A percentile compares a stretch with the other conserved stretches of the same genome.
Evolutionary conservation across 2,888 invertebrate species (phyloP).

Genomic region (Nymphalis c-album): DNA sequence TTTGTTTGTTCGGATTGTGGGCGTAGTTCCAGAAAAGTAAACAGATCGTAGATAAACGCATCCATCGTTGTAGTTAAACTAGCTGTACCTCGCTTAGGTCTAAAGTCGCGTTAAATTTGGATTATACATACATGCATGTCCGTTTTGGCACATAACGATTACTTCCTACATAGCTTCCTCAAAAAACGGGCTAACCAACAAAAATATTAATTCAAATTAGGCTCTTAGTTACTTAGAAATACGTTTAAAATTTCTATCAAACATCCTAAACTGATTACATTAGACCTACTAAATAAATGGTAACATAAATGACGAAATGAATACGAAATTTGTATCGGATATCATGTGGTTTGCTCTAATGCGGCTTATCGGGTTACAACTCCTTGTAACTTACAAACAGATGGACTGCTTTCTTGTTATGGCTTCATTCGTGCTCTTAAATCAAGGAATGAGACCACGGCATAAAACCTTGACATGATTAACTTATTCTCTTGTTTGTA

Average conservation of each 20-base stretch:
- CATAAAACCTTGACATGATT: constrained; percentile 35
- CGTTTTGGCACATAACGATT: too few relatives aligned
- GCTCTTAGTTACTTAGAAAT: too few relatives aligned
- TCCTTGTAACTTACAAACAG: constrained; percentile 26
- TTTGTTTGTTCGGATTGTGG: constrained; percentile 57
- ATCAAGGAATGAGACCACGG: constrained; percentile 34
- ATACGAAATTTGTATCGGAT: constrained; percentile 19
- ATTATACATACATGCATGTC: too few relatives aligned
- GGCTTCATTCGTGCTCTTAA: constrained; percentile 35
- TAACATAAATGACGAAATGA: background rate
- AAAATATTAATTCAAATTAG: too few relatives aligned
- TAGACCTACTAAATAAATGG: background rate
- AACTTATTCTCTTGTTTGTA: constrained; percentile 6
- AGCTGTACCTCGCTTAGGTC: too few relatives aligned
- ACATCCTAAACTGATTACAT: background rate
- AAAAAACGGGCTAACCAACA: too few relatives aligned
- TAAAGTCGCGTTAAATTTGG: too few relatives aligned
- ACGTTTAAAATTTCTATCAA: background rate
- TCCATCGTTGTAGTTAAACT: too few relatives aligned
- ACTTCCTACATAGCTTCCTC: too few relatives aligned
- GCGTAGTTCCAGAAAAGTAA: constrained; percentile 54
- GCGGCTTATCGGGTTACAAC: constrained; percentile 23
- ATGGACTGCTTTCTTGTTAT: constrained; percentile 25
- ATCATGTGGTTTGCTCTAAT: constrained; percentile 30
- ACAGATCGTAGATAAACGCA: constrained; percentile 45